Evolutionary conservation across 2,797 vertebrate genomes (phyloP).

Genomic region (Enteromius mattozi): DNA sequence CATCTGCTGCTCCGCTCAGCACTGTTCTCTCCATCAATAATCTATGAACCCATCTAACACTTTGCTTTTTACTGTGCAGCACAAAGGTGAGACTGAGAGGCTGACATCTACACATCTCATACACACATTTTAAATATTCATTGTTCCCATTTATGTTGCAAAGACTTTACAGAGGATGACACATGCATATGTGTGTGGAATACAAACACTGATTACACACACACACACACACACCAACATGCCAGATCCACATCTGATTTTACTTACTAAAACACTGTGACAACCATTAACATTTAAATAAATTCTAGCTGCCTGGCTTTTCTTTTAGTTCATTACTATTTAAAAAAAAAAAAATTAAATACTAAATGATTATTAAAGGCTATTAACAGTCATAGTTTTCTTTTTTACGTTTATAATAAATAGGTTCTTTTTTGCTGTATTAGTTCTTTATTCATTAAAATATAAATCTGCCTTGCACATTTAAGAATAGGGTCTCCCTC

Average conservation of each 20-base stretch:
- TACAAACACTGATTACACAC: not conserved
- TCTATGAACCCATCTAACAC: conserved; percentile 60
- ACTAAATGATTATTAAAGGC: not conserved
- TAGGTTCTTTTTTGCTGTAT: not conserved
- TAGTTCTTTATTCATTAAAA: not conserved
- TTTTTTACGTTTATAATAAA: too few relatives aligned
- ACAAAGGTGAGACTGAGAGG: conserved; percentile 34
- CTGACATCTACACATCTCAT: conserved; percentile 16
- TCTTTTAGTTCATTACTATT: not conserved
- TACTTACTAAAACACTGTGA: not conserved
- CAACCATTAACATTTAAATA: not conserved
- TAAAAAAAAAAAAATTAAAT: not conserved
- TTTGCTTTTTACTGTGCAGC: conserved; percentile 23
- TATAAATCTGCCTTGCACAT: not conserved
- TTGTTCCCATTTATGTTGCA: conserved; percentile 7
- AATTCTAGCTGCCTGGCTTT: not conserved
- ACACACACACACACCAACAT: not conserved
- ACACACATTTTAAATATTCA: conserved; percentile 13
- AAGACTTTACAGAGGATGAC: not conserved
- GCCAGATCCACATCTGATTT: not conserved
- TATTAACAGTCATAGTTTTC: too few relatives aligned
- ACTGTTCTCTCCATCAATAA: conserved; percentile 65
- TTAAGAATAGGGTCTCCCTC: not conserved
- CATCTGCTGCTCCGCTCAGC: conserved; percentile 8
- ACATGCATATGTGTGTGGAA: conserved; percentile 8